These are phyloP conservation scores for Gobionotothen gibberifrons DNA, from an alignment of 2,797 vertebrate genomes.

Conservation along the genomic window DNA sequence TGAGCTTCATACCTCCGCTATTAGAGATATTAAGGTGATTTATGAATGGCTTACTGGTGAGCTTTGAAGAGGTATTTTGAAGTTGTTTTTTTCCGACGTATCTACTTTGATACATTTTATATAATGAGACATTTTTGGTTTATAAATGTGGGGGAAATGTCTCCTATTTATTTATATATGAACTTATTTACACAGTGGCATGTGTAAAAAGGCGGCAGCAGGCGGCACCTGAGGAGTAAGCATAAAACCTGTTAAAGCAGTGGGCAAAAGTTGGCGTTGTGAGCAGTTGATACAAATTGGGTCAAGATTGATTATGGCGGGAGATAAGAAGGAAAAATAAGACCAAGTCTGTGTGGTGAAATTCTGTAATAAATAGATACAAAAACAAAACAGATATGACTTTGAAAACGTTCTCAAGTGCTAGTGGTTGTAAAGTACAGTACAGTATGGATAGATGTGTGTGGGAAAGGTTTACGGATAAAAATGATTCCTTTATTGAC, in stretches of 20 bases:
- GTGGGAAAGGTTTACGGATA: not conserved
- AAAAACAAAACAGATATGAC: not conserved
- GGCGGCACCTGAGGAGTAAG: conserved; percentile 38
- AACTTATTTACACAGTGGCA: conserved; percentile 42
- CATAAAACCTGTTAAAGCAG: conserved; percentile 30
- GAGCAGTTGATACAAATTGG: conserved; percentile 19
- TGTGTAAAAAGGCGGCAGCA: conserved; percentile 37
- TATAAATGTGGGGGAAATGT: conserved; percentile 21
- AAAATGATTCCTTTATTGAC: not conserved
- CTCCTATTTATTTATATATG: conserved; percentile 49
- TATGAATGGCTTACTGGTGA: conserved; percentile 16
- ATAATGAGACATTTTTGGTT: conserved; percentile 48
- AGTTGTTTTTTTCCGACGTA: not conserved
- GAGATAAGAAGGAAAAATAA: conserved; percentile 5
- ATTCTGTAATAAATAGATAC: not conserved
- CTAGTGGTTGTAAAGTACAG: not conserved
- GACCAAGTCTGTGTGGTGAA: not conserved
- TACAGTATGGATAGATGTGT: not conserved
- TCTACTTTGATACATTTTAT: conserved; percentile 20
- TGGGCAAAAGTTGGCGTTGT: not conserved
- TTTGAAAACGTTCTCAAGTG: not conserved
- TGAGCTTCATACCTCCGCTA: not conserved
- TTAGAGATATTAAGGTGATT: conserved; percentile 2
- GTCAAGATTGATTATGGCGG: conserved; percentile 16
- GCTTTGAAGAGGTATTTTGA: conserved; percentile 1